A percentile compares a stretch with the other conserved stretches of the same genome.
Conservation (phyloP, 1,140 invertebrate species). For the Saccostrea cuccullata region DNA sequence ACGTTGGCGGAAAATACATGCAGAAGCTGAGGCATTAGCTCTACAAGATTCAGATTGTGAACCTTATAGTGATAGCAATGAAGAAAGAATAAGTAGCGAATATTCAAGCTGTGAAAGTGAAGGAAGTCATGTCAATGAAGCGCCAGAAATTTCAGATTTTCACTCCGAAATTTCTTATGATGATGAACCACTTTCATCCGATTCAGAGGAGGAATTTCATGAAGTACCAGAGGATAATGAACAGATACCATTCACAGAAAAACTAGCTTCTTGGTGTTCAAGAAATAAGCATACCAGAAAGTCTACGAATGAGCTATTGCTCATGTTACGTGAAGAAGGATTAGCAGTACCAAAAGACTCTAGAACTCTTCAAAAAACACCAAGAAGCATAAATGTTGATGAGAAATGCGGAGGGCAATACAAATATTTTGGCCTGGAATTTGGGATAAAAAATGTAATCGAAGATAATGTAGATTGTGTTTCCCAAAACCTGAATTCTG, state of each 20-base stretch:
- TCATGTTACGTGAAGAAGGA: not conserved
- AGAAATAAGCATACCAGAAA: conserved; percentile 22
- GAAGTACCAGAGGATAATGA: not conserved
- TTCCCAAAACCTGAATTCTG: not conserved
- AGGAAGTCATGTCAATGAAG: not conserved
- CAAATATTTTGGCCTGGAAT: conserved; percentile 32
- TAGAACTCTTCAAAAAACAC: conserved; percentile 36
- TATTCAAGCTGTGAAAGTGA: not conserved
- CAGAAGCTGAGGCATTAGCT: conserved; percentile 37
- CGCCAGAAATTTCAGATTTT: not conserved
- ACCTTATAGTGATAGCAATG: not conserved
- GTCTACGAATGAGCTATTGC: conserved; percentile 9
- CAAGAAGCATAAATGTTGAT: not conserved
- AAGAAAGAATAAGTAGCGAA: not conserved
- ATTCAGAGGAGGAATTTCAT: conserved; percentile 9
- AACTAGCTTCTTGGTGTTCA: conserved; percentile 36
- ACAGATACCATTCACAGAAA: not conserved
- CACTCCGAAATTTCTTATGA: not conserved
- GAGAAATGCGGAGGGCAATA: conserved; percentile 32
- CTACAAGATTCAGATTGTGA: not conserved
- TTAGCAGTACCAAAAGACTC: conserved; percentile 11
- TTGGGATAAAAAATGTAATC: conserved; percentile 20
- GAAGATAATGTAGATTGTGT: not conserved
- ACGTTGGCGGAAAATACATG: conserved; percentile 41
- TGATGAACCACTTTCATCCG: not conserved